phyloP scores from a whole-genome alignment of 2,797 vertebrate genomes.

The Argya squamiceps region DNA sequence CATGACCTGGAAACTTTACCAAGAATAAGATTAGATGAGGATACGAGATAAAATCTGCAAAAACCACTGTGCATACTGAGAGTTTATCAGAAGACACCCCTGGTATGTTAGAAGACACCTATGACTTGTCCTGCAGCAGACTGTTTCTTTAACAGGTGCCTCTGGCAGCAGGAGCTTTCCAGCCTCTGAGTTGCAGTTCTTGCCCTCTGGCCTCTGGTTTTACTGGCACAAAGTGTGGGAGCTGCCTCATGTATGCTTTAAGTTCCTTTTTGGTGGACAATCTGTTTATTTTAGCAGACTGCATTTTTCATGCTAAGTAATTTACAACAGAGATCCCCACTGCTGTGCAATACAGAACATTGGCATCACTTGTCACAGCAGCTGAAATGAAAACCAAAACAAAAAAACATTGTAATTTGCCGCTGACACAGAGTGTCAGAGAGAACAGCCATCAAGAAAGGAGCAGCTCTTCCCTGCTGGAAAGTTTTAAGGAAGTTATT shows the following conservation, averaged over 20 bases:
- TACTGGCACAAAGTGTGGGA: fast-evolving
- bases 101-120: not conserved
- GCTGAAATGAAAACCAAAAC: not conserved
- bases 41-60: not conserved
- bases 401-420: not conserved
- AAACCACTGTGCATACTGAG: fast-evolving
- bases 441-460: not conserved
- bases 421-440: not conserved
- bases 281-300: not conserved
- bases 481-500: not conserved
- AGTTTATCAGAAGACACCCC: not conserved
- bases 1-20: not conserved
- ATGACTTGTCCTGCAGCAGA: not conserved
- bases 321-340: fast-evolving
- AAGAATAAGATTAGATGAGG: not conserved
- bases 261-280: not conserved
- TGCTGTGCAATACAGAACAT: fast-evolving
- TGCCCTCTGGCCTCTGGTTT: not conserved
- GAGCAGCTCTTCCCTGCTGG: not conserved
- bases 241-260: fast-evolving
- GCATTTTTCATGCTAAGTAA: not conserved
- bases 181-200: not conserved
- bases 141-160: not conserved
- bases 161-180: not conserved
- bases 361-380: not conserved